phyloP scores from a whole-genome alignment of 2,113 vertebrate species.

The Gymnarchus niloticus region DNA sequence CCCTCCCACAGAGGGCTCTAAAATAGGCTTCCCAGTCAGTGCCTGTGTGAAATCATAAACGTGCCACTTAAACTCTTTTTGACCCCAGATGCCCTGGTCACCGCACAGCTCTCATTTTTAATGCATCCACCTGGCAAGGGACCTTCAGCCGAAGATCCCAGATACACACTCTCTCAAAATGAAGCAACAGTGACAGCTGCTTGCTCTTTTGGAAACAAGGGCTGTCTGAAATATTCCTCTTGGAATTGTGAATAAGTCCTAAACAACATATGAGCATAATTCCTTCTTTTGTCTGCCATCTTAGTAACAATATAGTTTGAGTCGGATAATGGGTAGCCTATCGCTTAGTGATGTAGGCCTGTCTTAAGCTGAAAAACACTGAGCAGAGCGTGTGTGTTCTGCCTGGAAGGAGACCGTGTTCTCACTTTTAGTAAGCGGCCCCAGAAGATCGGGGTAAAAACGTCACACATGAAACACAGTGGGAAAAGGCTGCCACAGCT shows the following conservation, averaged over 20 bases:
- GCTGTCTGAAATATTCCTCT: not conserved
- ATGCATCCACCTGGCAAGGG: not conserved
- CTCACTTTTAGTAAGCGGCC: not conserved
- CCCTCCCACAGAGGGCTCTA: slow-evolving; percentile 30
- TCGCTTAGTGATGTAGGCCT: not conserved
- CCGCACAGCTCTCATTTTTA: not conserved
- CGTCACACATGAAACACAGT: not conserved
- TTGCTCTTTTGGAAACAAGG: not conserved
- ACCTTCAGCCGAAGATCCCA: not conserved
- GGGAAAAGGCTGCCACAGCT: not conserved
- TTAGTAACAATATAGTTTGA: not conserved
- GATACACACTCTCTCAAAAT: not conserved
- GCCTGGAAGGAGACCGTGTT: not conserved
- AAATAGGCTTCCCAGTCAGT: slow-evolving; percentile 31
- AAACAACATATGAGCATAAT: not conserved
- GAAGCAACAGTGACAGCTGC: not conserved
- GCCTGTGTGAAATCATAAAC: not conserved
- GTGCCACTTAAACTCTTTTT: not conserved
- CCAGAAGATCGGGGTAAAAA: not conserved
- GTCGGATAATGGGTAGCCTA: not conserved
- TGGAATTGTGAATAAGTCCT: not conserved
- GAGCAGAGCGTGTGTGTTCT: not conserved
- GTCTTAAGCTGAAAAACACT: not conserved
- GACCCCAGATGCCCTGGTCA: not conserved
- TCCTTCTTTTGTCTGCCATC: not conserved